Evolutionary conservation across 2,797 vertebrate species (phyloP).

Genomic region (Pseudochirops corinnae): DNA sequence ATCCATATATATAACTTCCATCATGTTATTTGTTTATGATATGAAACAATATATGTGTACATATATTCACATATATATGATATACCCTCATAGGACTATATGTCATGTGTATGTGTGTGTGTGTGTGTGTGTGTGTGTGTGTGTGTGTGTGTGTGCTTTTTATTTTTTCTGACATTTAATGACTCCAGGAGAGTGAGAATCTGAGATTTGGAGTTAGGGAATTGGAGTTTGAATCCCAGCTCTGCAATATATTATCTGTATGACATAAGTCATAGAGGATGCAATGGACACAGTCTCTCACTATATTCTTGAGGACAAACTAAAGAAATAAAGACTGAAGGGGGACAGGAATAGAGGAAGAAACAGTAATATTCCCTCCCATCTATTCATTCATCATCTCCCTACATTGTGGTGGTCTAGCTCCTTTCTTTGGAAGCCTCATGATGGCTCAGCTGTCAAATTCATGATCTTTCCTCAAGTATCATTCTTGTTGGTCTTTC

Average conservation of each 20-base stretch:
- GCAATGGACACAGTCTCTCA: background rate
- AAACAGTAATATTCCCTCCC: background rate
- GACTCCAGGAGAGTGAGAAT: background rate
- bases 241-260: background rate
- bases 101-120: background rate
- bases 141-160: no score
- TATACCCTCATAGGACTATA: background rate
- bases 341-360: background rate
- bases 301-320: background rate
- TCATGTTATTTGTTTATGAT: background rate
- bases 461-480: background rate
- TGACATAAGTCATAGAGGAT: background rate
- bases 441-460: background rate
- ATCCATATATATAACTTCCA: background rate
- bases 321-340: background rate
- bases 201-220: background rate
- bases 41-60: background rate
- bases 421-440: background rate
- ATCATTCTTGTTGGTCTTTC: background rate
- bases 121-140: no score
- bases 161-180: background rate
- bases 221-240: background rate
- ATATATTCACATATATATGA: background rate
- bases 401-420: background rate
- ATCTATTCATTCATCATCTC: background rate